These are phyloP conservation scores for Asarcornis scutulata DNA, from an alignment of 2,113 vertebrate genomes.

Conservation along the genomic window DNA sequence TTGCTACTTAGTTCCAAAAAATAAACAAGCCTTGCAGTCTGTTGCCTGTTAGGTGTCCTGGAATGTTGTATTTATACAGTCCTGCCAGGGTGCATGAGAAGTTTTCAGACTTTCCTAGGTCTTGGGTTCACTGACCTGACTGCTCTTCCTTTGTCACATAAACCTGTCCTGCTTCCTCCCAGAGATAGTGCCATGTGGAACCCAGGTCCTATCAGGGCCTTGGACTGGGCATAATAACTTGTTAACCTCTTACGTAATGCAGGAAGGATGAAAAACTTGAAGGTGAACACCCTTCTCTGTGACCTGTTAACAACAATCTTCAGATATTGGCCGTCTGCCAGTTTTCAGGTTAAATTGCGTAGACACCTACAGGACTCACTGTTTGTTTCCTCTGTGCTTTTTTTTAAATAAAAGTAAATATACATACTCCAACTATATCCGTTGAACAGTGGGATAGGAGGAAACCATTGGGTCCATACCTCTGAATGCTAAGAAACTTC, in stretches of 20 bases:
- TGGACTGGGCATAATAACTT: background rate
- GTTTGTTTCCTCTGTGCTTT: background rate
- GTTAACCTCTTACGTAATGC: background rate
- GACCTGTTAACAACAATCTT: background rate
- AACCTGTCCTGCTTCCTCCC: background rate
- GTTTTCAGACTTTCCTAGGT: background rate
- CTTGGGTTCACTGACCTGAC: background rate
- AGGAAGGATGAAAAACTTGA: constrained; percentile 30
- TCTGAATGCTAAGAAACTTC: background rate
- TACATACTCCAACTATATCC: rapidly evolving
- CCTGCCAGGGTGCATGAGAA: background rate
- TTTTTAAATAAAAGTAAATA: too few relatives aligned
- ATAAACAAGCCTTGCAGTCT: background rate
- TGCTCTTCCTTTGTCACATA: background rate
- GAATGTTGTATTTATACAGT: background rate
- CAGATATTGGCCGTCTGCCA: background rate
- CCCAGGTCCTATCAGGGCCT: background rate
- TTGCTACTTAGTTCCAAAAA: background rate
- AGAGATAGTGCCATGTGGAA: background rate
- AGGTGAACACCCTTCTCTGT: constrained; percentile 27
- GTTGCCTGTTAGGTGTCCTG: background rate
- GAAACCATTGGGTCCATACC: background rate
- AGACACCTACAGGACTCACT: background rate
- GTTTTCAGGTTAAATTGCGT: background rate
- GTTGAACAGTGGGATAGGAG: background rate